A percentile compares a stretch with the other conserved stretches of the same genome.
Conservation (phyloP, 1,140 invertebrate genomes). For the Ectropis grisescens region DNA sequence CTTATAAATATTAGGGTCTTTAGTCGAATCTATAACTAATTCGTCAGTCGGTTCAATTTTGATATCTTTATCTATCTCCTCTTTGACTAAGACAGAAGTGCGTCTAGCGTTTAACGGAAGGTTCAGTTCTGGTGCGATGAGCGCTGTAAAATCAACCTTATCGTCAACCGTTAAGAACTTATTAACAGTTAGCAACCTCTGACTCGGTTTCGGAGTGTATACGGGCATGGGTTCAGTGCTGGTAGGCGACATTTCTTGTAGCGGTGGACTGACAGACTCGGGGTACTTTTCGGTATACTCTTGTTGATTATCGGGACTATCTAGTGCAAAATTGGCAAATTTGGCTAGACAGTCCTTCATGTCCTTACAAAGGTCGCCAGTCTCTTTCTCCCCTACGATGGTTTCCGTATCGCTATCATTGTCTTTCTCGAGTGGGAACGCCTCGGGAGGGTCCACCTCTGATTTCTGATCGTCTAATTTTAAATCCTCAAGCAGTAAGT, state of each 20-base stretch:
- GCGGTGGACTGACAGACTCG: conserved; percentile 46
- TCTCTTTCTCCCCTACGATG: conserved; percentile 48
- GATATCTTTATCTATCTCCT: conserved; percentile 14
- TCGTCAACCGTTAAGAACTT: conserved; percentile 33
- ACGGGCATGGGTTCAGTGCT: conserved; percentile 39
- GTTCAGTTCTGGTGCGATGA: conserved; percentile 19
- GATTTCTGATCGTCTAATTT: conserved; percentile 25
- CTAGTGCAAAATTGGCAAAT: conserved; percentile 49
- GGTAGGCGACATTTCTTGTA: conserved; percentile 56
- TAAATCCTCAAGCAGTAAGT: conserved; percentile 19
- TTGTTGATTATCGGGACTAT: conserved; percentile 20
- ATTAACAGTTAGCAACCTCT: conserved; percentile 35
- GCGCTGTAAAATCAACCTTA: conserved; percentile 23
- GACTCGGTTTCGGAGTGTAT: conserved; percentile 36
- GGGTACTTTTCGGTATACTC: conserved; percentile 23
- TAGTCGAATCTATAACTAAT: conserved; percentile 10
- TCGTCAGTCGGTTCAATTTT: conserved; percentile 9
- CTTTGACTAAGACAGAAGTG: conserved; percentile 18
- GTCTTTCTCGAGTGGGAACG: conserved; percentile 43
- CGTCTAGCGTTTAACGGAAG: conserved; percentile 24
- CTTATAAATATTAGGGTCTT: conserved; percentile 39
- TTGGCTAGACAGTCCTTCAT: conserved; percentile 57
- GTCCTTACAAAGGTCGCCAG: conserved; percentile 38
- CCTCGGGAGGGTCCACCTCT: conserved; percentile 47
- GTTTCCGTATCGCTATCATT: conserved; percentile 50